phyloP scores from a whole-genome alignment of 2,113 vertebrate genomes.

The Cichladusa arquata region DNA sequence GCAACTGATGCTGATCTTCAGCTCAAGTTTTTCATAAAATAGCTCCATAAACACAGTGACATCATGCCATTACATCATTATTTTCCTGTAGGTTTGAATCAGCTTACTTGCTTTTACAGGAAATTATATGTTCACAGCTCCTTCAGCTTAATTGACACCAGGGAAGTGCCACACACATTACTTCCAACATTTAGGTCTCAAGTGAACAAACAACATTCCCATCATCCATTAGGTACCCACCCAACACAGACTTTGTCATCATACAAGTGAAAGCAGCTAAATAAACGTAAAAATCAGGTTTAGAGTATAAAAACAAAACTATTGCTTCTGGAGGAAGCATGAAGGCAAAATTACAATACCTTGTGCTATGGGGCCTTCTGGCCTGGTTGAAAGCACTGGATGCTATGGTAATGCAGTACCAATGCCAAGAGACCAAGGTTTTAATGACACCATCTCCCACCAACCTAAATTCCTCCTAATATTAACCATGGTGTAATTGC shows the following conservation, averaged over 20 bases:
- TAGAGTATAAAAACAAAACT: background rate
- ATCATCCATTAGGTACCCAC: background rate
- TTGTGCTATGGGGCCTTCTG: background rate
- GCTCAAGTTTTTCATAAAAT: background rate
- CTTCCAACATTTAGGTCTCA: background rate
- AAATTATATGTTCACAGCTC: background rate
- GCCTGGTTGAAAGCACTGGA: background rate
- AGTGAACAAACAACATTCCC: background rate
- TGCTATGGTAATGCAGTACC: background rate
- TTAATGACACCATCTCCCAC: background rate
- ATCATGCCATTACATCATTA: background rate
- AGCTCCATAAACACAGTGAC: background rate
- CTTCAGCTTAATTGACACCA: background rate
- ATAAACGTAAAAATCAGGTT: background rate
- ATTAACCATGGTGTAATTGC: background rate
- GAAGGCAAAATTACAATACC: background rate
- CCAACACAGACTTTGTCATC: background rate
- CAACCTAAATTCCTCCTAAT: background rate
- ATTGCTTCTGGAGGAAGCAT: background rate
- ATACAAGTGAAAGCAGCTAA: constrained; percentile 4
- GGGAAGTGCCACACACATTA: background rate
- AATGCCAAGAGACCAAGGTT: background rate
- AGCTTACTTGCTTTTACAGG: background rate
- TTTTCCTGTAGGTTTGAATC: constrained; percentile 42
- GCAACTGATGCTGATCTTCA: background rate